Evolutionary conservation across 2,113 vertebrate species (phyloP).

Genomic region (Podarcis muralis): DNA sequence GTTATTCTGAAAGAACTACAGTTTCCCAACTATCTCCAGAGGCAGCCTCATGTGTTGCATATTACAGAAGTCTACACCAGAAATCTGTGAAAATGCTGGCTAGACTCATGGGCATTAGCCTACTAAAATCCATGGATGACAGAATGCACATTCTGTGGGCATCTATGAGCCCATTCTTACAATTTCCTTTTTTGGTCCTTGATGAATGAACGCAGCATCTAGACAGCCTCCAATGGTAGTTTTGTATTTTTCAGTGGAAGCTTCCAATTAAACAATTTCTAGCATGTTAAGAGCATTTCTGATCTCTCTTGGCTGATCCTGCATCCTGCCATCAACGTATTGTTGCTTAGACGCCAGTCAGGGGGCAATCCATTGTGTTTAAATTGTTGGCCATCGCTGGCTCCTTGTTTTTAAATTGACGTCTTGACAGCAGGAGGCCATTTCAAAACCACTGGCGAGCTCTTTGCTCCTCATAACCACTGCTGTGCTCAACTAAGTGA

Average conservation of each 20-base stretch:
- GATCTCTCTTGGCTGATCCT: slow-evolving; percentile 20
- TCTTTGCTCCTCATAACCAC: slow-evolving; percentile 61
- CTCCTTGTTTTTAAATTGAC: slow-evolving; percentile 59
- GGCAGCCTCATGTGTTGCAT: not conserved
- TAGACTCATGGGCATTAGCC: not conserved
- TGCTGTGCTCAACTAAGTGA: slow-evolving; percentile 69
- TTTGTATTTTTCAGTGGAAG: slow-evolving; percentile 39
- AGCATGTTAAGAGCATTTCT: slow-evolving; percentile 15
- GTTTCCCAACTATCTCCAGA: not conserved
- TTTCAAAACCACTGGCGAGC: slow-evolving; percentile 58
- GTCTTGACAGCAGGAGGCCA: slow-evolving; percentile 61
- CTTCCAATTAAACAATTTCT: slow-evolving; percentile 28
- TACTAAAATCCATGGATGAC: not conserved
- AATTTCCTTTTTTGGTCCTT: not conserved
- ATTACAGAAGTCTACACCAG: not conserved
- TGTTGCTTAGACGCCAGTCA: slow-evolving; percentile 52
- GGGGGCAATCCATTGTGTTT: slow-evolving; percentile 43
- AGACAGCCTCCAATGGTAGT: not conserved
- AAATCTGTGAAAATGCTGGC: not conserved
- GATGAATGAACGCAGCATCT: not conserved
- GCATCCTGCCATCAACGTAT: slow-evolving; percentile 35
- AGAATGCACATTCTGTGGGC: not conserved
- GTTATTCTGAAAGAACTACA: not conserved
- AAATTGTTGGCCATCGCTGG: slow-evolving; percentile 54
- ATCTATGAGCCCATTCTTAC: not conserved